Conservation (phyloP, 2,888 invertebrate genomes). For the Siphlonurus alternatus region DNA sequence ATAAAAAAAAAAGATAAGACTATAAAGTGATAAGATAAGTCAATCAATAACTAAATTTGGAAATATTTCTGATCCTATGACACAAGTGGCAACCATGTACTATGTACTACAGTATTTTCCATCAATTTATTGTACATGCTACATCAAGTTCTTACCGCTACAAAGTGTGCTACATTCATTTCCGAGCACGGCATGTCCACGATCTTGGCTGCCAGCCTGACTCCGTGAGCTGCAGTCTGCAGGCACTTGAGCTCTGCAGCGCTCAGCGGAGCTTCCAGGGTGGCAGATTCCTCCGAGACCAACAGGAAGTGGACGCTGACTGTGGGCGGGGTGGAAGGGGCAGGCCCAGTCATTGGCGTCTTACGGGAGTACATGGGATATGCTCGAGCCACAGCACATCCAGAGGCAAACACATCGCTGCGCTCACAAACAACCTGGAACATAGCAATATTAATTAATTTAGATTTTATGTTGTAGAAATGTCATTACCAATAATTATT, state of each 20-base stretch:
- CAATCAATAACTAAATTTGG: no score
- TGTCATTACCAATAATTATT: constrained; percentile 1
- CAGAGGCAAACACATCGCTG: constrained; percentile 58
- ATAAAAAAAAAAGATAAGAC: no score
- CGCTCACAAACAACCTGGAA: constrained; percentile 58
- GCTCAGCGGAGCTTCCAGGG: constrained; percentile 21
- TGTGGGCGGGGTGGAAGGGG: constrained; percentile 13
- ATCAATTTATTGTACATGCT: no score
- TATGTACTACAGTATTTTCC: no score
- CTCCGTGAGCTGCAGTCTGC: constrained; percentile 39
- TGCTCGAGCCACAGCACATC: constrained; percentile 62
- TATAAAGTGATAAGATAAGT: no score
- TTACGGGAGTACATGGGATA: constrained; percentile 55
- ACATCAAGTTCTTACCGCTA: constrained; percentile 52
- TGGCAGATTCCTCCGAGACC: constrained; percentile 19
- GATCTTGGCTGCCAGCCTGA: constrained; percentile 59
- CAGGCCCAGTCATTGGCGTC: constrained; percentile 19
- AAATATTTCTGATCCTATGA: no score
- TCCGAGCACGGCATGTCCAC: constrained; percentile 75
- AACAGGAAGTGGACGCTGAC: constrained; percentile 38
- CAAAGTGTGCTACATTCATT: constrained; percentile 64
- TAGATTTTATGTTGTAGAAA: not conserved
- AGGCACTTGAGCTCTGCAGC: constrained; percentile 35
- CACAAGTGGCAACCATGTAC: no score
- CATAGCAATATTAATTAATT: not conserved